These are phyloP conservation scores for Mimachlamys varia DNA, from an alignment of 2,888 invertebrate genomes.

Conservation along the genomic window DNA sequence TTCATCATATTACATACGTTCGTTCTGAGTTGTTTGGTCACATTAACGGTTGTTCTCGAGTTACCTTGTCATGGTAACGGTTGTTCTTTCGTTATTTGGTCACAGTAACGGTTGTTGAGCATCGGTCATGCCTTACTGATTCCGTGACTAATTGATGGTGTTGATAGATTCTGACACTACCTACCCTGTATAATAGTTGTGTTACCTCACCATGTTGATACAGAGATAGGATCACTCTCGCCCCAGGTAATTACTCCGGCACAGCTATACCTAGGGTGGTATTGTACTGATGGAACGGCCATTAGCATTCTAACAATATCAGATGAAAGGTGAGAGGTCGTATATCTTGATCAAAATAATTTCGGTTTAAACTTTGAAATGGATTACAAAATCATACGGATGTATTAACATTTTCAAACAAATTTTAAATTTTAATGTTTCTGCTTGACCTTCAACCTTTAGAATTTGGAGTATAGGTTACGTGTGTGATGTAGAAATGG, in stretches of 20 bases:
- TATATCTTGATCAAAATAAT: neutral
- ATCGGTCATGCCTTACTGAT: neutral
- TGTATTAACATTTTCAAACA: neutral
- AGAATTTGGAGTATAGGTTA: neutral
- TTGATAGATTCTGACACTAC: neutral
- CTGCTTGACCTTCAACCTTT: neutral
- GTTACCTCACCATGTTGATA: neutral
- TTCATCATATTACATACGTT: no score
- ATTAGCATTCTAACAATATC: conserved; percentile 12
- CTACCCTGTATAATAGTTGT: neutral
- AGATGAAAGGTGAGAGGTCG: conserved; percentile 11
- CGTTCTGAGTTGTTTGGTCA: no score
- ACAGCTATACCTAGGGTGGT: neutral
- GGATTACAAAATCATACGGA: neutral
- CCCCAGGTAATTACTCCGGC: conserved; percentile 3
- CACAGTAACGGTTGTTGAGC: neutral
- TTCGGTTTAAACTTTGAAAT: neutral
- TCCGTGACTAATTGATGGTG: conserved; percentile 18
- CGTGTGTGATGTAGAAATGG: neutral
- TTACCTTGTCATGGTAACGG: no score
- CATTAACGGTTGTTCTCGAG: no score
- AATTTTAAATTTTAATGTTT: neutral
- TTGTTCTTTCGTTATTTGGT: neutral
- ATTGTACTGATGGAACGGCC: neutral
- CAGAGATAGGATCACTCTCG: neutral